Evolutionary conservation across 2,888 invertebrate species (phyloP).

Genomic region (Cistogaster globosa): DNA sequence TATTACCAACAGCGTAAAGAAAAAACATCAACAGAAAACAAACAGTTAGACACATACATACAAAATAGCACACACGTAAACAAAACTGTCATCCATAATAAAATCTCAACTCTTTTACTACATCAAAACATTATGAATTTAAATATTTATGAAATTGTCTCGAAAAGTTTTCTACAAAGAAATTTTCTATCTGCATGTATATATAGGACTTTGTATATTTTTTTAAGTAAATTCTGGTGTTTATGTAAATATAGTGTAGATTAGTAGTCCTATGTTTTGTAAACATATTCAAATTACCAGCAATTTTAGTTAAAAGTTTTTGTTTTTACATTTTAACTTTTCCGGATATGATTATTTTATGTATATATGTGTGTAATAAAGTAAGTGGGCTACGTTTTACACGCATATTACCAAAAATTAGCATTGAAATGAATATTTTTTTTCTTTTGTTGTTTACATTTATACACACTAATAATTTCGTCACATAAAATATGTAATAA

Average conservation of each 20-base stretch:
- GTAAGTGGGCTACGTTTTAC: slow-evolving; percentile 65
- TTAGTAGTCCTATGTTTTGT: slow-evolving; percentile 50
- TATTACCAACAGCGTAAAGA: background rate
- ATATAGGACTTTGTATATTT: background rate
- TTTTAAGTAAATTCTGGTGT: slow-evolving; percentile 7
- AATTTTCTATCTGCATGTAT: background rate
- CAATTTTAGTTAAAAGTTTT: slow-evolving; percentile 64
- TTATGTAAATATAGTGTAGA: slow-evolving; percentile 10
- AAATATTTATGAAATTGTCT: slow-evolving; percentile 69
- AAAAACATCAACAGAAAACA: slow-evolving; percentile 6
- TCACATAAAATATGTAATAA: slow-evolving; percentile 12
- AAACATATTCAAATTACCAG: slow-evolving; percentile 65
- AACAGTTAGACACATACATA: background rate
- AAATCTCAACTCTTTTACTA: slow-evolving; percentile 67
- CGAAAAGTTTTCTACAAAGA: slow-evolving; percentile 52
- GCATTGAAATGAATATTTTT: slow-evolving; percentile 62
- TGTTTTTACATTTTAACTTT: slow-evolving; percentile 21
- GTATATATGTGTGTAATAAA: slow-evolving; percentile 21
- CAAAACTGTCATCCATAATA: slow-evolving; percentile 43
- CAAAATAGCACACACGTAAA: slow-evolving; percentile 24
- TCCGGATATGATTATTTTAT: background rate
- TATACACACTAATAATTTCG: background rate
- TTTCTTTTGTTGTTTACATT: background rate
- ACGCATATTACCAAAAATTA: slow-evolving; percentile 70
- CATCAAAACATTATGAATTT: slow-evolving; percentile 68